Conservation (phyloP, 2,797 vertebrate genomes). For the Rhodeus uyekii region DNA sequence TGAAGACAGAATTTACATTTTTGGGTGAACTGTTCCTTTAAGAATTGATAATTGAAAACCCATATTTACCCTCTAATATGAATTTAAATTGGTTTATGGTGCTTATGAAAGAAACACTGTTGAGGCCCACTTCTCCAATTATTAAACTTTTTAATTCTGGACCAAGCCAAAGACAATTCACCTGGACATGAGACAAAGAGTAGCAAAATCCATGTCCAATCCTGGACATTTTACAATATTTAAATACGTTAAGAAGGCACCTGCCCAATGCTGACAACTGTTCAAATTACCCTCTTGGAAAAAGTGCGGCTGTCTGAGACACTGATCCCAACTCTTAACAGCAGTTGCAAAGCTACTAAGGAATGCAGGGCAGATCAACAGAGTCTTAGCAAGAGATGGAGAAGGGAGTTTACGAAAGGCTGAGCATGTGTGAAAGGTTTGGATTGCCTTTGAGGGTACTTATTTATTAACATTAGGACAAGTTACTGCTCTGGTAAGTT, state of each 20-base stretch:
- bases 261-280: background rate
- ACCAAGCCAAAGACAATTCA: background rate
- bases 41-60: background rate
- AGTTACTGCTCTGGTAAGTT: background rate
- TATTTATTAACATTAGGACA: conserved; percentile 27
- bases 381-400: conserved; percentile 15
- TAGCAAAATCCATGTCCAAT: background rate
- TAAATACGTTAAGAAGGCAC: background rate
- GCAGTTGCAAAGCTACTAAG: conserved; percentile 15
- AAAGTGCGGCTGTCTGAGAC: background rate
- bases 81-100: background rate
- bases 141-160: background rate
- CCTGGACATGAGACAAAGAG: background rate
- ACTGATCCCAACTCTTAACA: background rate
- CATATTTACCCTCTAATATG: background rate
- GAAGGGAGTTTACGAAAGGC: background rate
- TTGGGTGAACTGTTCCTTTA: background rate
- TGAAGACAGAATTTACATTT: background rate
- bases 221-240: background rate
- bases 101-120: background rate
- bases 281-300: background rate
- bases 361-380: conserved; percentile 13
- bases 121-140: background rate
- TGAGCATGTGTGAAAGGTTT: background rate
- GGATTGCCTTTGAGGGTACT: background rate